These are phyloP conservation scores for Acleris holmiana DNA, from an alignment of 2,888 invertebrate species.

Conservation along the genomic window DNA sequence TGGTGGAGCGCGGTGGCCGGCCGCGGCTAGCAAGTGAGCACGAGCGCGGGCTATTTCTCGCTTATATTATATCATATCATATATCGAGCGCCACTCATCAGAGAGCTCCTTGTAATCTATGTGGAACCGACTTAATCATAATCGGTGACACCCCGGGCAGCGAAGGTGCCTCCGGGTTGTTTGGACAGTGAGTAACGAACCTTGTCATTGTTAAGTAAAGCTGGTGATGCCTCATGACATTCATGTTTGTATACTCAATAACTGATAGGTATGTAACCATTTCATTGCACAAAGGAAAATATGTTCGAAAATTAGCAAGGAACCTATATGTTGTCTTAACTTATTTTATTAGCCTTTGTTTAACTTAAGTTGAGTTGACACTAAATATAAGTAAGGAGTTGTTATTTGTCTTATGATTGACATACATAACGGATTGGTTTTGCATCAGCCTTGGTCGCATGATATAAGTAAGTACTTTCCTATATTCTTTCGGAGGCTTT, in stretches of 20 bases:
- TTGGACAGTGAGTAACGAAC: slow-evolving; percentile 26
- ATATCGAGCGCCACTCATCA: slow-evolving; percentile 28
- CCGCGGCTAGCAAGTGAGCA: slow-evolving; percentile 52
- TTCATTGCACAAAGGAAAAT: no score
- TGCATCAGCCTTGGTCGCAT: no score
- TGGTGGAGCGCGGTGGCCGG: slow-evolving; percentile 47
- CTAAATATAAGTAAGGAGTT: no score
- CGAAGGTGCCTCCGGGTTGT: slow-evolving; percentile 19
- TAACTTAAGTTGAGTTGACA: no score
- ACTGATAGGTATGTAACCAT: neutral
- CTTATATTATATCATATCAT: slow-evolving; percentile 60
- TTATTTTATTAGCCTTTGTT: no score
- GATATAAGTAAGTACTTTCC: no score
- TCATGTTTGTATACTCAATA: slow-evolving; percentile 11
- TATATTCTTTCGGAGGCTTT: no score
- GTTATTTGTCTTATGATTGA: no score
- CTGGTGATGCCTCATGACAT: neutral
- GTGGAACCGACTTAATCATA: slow-evolving; percentile 13
- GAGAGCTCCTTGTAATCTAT: slow-evolving; percentile 29
- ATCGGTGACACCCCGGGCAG: no score
- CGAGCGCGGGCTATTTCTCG: slow-evolving; percentile 42
- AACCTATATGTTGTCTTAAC: no score
- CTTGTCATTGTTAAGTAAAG: slow-evolving; percentile 10
- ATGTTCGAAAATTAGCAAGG: no score
- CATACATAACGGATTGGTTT: no score